phyloP scores from a whole-genome alignment of 1,140 invertebrate genomes.

The Bicyclus anynana region DNA sequence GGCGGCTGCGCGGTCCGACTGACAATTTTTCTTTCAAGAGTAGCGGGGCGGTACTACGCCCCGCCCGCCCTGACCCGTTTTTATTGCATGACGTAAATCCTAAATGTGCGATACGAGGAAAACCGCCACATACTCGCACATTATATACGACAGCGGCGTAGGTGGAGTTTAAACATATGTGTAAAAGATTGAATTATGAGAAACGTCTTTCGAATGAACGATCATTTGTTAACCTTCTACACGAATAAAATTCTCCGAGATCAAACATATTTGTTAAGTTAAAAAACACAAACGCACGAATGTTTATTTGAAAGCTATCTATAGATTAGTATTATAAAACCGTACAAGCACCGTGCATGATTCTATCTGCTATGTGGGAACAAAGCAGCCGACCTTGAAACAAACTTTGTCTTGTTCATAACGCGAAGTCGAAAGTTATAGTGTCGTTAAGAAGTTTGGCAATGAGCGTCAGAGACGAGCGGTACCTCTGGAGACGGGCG shows the following conservation, averaged over 20 bases:
- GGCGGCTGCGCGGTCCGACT: slow-evolving; percentile 68
- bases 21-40: slow-evolving; percentile 69
- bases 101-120: slow-evolving; percentile 57
- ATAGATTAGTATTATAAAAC: neutral
- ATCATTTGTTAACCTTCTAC: slow-evolving; percentile 7
- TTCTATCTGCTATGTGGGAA: slow-evolving; percentile 2
- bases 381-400: slow-evolving; percentile 54
- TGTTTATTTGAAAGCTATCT: slow-evolving; percentile 1
- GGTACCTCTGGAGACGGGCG: slow-evolving; percentile 85
- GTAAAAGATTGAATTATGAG: slow-evolving; percentile 42
- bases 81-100: slow-evolving; percentile 70
- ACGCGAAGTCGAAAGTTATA: slow-evolving; percentile 52
- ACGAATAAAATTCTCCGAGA: neutral
- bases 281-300: neutral
- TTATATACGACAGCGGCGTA: slow-evolving; percentile 60
- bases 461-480: slow-evolving; percentile 50
- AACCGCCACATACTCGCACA: slow-evolving; percentile 63
- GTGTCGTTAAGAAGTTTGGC: slow-evolving; percentile 66
- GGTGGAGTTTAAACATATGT: slow-evolving; percentile 47
- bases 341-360: neutral
- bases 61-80: slow-evolving; percentile 70
- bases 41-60: slow-evolving; percentile 49
- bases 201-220: slow-evolving; percentile 26
- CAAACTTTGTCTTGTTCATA: slow-evolving; percentile 62
- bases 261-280: slow-evolving; percentile 12